A percentile compares a stretch with the other conserved stretches of the same genome.
These are phyloP conservation scores for Poeciliopsis presidionis DNA, from an alignment of 2,797 vertebrate genomes.

Conservation along the genomic window DNA sequence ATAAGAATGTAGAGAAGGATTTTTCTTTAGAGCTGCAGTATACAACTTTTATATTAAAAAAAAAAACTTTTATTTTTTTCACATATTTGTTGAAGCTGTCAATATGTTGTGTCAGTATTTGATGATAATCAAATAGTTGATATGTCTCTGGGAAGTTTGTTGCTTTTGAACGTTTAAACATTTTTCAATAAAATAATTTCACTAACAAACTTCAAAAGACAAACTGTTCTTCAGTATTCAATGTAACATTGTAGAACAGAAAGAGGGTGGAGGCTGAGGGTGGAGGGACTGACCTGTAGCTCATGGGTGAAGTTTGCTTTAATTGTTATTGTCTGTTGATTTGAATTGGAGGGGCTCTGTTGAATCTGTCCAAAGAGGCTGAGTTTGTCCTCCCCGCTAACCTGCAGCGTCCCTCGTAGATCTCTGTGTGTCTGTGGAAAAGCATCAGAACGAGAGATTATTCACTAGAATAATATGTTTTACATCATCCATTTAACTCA, in stretches of 20 bases:
- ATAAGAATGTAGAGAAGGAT: background rate
- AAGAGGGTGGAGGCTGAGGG: background rate
- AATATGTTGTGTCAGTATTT: no score
- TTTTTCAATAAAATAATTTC: no score
- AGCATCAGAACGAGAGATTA: background rate
- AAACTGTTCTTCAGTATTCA: background rate
- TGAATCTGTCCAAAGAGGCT: conserved; percentile 76
- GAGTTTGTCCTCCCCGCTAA: conserved; percentile 77
- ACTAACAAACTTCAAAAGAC: background rate
- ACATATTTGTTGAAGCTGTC: no score
- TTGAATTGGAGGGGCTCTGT: conserved; percentile 56
- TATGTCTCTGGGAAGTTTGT: no score
- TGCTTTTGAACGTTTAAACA: no score
- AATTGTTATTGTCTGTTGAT: conserved; percentile 66
- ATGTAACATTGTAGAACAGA: background rate
- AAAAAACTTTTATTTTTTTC: no score
- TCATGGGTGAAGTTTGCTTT: conserved; percentile 78
- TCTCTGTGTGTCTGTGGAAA: conserved; percentile 75
- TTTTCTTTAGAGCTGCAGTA: background rate
- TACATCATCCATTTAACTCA: background rate
- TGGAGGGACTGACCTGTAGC: conserved; percentile 78
- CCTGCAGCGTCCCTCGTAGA: conserved; percentile 72
- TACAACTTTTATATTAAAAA: no score
- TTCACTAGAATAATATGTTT: background rate
- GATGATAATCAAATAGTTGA: no score